These are phyloP conservation scores for Poeciliopsis presidionis DNA, from an alignment of 2,797 vertebrate species.

Conservation along the genomic window DNA sequence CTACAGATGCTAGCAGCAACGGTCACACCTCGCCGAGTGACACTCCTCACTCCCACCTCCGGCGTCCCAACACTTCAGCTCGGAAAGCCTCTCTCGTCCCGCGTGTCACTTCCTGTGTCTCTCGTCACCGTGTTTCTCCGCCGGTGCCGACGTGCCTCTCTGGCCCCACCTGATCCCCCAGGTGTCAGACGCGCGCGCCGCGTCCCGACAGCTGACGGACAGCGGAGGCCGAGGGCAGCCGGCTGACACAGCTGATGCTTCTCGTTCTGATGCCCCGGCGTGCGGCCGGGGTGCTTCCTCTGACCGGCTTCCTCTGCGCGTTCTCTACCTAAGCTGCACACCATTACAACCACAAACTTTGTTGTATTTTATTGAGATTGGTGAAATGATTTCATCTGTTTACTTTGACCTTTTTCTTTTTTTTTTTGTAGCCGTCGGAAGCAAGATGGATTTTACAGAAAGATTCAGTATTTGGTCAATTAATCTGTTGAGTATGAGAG, in stretches of 20 bases:
- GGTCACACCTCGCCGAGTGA: conserved; percentile 21
- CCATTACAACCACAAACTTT: neutral
- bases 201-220: conserved; percentile 54
- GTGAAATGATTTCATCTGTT: neutral
- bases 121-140: conserved; percentile 32
- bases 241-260: conserved; percentile 42
- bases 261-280: neutral
- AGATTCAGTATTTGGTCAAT: neutral
- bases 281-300: neutral
- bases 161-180: conserved; percentile 57
- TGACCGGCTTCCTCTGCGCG: neutral
- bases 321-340: neutral
- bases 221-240: conserved; percentile 32
- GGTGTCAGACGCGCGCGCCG: conserved; percentile 43
- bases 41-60: conserved; percentile 30
- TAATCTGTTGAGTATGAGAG: conserved; percentile 10
- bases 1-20: conserved; percentile 14
- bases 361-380: neutral
- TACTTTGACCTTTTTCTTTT: neutral
- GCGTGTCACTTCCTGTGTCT: conserved; percentile 52
- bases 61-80: conserved; percentile 16
- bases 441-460: neutral
- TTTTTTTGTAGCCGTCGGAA: neutral
- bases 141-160: conserved; percentile 29
- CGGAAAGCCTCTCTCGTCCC: conserved; percentile 27